Evolutionary conservation across 2,797 vertebrate species (phyloP).

Genomic region (Rhabdophis nuchalis): DNA sequence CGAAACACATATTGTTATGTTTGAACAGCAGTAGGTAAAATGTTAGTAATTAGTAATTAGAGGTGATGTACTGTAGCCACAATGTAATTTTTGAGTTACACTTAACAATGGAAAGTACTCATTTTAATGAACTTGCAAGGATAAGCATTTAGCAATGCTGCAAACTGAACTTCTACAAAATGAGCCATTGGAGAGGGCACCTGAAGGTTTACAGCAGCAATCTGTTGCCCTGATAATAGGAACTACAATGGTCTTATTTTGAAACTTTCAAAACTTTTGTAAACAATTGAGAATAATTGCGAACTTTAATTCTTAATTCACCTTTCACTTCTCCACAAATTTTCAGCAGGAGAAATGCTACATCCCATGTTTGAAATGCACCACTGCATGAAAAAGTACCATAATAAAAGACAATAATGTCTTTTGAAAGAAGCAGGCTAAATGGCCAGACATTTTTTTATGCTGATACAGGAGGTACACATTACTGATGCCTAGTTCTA

Average conservation of each 20-base stretch:
- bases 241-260: neutral
- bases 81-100: slow-evolving; percentile 27
- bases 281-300: neutral
- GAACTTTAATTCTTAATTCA: neutral
- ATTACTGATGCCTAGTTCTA: neutral
- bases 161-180: neutral
- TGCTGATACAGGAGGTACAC: neutral
- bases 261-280: neutral
- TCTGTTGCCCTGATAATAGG: neutral
- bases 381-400: neutral
- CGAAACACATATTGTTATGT: slow-evolving; percentile 28
- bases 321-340: neutral
- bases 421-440: neutral
- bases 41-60: neutral
- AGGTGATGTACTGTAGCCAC: slow-evolving; percentile 17
- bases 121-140: neutral
- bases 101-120: slow-evolving; percentile 15
- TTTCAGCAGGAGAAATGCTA: neutral
- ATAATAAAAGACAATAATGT: neutral
- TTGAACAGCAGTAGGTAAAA: slow-evolving; percentile 14
- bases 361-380: neutral
- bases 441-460: neutral
- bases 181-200: neutral
- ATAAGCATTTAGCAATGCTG: neutral
- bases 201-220: neutral